Evolutionary conservation across 2,113 vertebrate species (phyloP).

Genomic region (Butastur rufipennis): DNA sequence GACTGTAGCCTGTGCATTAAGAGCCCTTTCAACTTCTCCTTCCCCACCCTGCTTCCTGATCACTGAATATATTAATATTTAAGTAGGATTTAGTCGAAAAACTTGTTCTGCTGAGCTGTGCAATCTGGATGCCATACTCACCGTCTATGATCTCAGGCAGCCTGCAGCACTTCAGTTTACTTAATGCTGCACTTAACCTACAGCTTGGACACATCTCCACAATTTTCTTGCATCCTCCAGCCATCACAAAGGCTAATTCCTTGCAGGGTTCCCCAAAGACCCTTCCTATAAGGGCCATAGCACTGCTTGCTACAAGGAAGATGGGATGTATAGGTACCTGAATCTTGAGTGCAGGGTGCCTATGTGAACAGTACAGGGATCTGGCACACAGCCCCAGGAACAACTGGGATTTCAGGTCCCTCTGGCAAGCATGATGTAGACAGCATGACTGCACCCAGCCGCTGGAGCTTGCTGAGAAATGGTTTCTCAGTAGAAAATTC

Average conservation of each 20-base stretch:
- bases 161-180: background rate
- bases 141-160: background rate
- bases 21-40: background rate
- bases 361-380: background rate
- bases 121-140: background rate
- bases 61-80: background rate
- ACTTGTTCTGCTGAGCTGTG: background rate
- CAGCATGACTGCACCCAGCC: background rate
- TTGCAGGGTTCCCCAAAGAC: background rate
- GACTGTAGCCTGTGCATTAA: background rate
- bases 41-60: background rate
- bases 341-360: background rate
- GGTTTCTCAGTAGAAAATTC: background rate
- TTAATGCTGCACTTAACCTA: background rate
- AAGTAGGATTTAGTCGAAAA: background rate
- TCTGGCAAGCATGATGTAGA: background rate
- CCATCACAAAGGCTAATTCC: background rate
- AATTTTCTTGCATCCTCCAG: background rate
- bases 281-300: background rate
- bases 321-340: background rate
- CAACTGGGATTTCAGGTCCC: background rate
- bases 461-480: background rate
- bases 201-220: background rate
- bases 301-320: background rate
- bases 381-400: background rate